phyloP scores from a whole-genome alignment of 2,797 vertebrate species.

The Potorous gilbertii region DNA sequence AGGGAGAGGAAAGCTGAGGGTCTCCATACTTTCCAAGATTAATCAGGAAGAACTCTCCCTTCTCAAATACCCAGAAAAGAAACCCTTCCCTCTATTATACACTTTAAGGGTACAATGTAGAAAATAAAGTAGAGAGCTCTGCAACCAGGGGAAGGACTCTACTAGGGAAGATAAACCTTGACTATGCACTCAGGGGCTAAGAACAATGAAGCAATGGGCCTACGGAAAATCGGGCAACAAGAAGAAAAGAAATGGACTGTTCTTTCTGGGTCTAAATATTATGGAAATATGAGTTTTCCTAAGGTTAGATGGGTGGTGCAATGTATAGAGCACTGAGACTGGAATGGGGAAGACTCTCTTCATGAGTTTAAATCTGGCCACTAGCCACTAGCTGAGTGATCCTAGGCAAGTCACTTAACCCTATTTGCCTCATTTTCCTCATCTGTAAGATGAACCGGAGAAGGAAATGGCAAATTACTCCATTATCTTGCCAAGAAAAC shows the following conservation, averaged over 20 bases:
- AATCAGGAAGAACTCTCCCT: background rate
- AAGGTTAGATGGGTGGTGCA: background rate
- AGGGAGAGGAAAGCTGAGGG: background rate
- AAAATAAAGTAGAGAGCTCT: background rate
- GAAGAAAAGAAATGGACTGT: background rate
- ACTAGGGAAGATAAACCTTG: background rate
- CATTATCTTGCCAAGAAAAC: background rate
- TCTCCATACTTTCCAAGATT: conserved; percentile 46
- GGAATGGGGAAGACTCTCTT: background rate
- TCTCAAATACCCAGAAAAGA: background rate
- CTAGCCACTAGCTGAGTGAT: background rate
- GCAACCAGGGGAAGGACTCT: background rate
- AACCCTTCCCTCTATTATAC: background rate
- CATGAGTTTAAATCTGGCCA: background rate
- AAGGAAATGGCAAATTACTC: background rate
- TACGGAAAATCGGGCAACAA: conserved; percentile 13
- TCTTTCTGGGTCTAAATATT: background rate
- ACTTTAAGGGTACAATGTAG: background rate
- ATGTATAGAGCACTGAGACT: background rate
- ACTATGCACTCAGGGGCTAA: conserved; percentile 2
- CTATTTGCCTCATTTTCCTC: background rate
- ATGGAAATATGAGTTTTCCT: conserved; percentile 5
- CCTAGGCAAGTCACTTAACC: background rate
- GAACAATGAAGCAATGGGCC: conserved; percentile 5
- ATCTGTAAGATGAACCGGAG: background rate